These are phyloP conservation scores for Heliconius charithonia DNA, from an alignment of 2,888 invertebrate species.

Conservation along the genomic window DNA sequence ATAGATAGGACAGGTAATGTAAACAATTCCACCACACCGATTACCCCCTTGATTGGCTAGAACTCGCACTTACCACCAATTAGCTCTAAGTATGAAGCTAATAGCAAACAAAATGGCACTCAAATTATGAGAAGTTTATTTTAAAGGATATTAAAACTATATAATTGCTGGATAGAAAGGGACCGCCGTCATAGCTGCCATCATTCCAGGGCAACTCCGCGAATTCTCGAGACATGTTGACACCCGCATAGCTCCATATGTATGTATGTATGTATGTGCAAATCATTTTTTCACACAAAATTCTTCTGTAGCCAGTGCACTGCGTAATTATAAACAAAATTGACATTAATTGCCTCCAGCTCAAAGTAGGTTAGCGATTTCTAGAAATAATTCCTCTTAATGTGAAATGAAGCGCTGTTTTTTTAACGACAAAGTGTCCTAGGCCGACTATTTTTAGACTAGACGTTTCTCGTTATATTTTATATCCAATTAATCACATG, in stretches of 20 bases:
- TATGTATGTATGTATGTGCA: conserved; percentile 46
- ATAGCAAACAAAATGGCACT: conserved; percentile 49
- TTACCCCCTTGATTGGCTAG: conserved; percentile 44
- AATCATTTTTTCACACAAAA: conserved; percentile 62
- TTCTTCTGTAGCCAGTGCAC: conserved; percentile 48
- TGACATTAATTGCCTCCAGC: conserved; percentile 76
- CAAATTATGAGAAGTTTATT: conserved; percentile 46
- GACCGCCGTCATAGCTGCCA: conserved; percentile 49
- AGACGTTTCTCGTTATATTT: conserved; percentile 10
- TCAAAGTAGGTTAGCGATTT: conserved; percentile 76
- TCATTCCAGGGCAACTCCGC: conserved; percentile 52
- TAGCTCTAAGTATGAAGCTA: conserved; percentile 46
- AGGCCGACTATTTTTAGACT: conserved; percentile 26
- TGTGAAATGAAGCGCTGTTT: conserved; percentile 44
- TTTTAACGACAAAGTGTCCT: conserved; percentile 31
- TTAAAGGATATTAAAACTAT: conserved; percentile 47
- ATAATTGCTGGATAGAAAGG: conserved; percentile 53
- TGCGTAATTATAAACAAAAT: conserved; percentile 78
- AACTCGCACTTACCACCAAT: conserved; percentile 44
- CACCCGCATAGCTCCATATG: conserved; percentile 49
- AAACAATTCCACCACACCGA: conserved; percentile 41
- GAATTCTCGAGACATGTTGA: conserved; percentile 51
- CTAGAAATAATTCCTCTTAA: conserved; percentile 63
- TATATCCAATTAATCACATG: conserved; percentile 29
- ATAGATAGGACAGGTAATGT: conserved; percentile 35